Percentiles rank a stretch among this genome's conserved stretches.
Conservation (phyloP, 1,140 invertebrate genomes). For the Cataglyphis hispanica region DNA sequence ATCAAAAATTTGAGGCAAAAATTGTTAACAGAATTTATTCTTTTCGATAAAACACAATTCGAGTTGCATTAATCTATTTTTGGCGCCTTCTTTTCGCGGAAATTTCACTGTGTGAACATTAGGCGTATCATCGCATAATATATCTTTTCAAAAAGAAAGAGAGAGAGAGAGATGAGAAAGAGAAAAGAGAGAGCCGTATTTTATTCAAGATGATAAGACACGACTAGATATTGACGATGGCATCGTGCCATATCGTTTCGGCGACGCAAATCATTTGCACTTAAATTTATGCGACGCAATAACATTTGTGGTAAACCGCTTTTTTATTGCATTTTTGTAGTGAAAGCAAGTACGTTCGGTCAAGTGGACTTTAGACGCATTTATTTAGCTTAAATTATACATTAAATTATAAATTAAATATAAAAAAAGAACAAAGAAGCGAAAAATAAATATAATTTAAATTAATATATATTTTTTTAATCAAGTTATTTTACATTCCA, state of each 20-base stretch:
- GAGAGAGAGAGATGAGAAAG: too few species aligned
- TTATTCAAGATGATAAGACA: slow-evolving; percentile 25
- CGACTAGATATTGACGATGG: background rate
- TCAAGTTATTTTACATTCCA: background rate
- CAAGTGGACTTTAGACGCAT: background rate
- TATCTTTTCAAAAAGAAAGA: background rate
- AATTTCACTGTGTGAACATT: background rate
- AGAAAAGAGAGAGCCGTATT: background rate
- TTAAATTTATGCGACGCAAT: background rate
- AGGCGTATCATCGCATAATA: background rate
- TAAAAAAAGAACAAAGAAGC: background rate
- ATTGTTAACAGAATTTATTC: background rate
- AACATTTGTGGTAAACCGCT: background rate
- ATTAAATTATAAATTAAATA: too few species aligned
- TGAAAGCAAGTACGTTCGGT: background rate
- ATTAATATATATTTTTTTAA: background rate
- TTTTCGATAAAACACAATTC: background rate
- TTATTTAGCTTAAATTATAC: background rate
- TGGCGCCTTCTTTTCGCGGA: background rate
- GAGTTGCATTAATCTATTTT: background rate
- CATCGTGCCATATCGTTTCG: slow-evolving; percentile 15
- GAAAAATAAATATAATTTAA: background rate
- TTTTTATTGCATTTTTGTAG: background rate
- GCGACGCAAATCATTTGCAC: background rate
- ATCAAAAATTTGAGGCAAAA: background rate